These are phyloP conservation scores for Nymphalis c-album DNA, from an alignment of 2,888 invertebrate species.

Conservation along the genomic window DNA sequence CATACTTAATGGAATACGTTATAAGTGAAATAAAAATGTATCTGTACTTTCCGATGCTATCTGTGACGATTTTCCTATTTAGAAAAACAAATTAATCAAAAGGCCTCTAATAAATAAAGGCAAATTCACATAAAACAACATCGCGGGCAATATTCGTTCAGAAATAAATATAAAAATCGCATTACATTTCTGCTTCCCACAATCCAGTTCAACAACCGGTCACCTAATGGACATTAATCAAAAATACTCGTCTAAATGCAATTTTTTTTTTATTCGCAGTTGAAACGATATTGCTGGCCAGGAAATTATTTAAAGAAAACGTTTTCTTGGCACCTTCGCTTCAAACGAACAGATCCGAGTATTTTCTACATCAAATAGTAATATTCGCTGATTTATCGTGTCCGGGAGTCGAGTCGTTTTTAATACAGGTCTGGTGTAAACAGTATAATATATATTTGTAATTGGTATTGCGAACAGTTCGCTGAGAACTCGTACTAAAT, in stretches of 20 bases:
- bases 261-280: slow-evolving; percentile 50
- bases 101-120: too few relatives aligned
- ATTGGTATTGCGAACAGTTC: not conserved
- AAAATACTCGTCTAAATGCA: slow-evolving; percentile 1
- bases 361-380: slow-evolving; percentile 57
- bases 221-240: not conserved
- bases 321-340: slow-evolving; percentile 50
- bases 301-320: slow-evolving; percentile 45
- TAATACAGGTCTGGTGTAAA: slow-evolving; percentile 53
- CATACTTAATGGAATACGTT: too few relatives aligned
- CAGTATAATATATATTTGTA: slow-evolving; percentile 18
- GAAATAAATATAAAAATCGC: not conserved
- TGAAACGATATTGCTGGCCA: slow-evolving; percentile 49
- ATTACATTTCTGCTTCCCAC: not conserved
- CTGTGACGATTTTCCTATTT: too few relatives aligned
- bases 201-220: not conserved
- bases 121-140: too few relatives aligned
- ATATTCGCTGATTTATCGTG: slow-evolving; percentile 68
- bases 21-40: too few relatives aligned
- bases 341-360: slow-evolving; percentile 57
- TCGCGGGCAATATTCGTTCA: too few relatives aligned
- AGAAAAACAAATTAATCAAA: too few relatives aligned
- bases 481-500: too few relatives aligned
- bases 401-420: slow-evolving; percentile 47
- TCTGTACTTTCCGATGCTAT: too few relatives aligned